Evolutionary conservation across 2,888 invertebrate genomes (phyloP).

Genomic region (Drosophila pseudotalamancana): DNA sequence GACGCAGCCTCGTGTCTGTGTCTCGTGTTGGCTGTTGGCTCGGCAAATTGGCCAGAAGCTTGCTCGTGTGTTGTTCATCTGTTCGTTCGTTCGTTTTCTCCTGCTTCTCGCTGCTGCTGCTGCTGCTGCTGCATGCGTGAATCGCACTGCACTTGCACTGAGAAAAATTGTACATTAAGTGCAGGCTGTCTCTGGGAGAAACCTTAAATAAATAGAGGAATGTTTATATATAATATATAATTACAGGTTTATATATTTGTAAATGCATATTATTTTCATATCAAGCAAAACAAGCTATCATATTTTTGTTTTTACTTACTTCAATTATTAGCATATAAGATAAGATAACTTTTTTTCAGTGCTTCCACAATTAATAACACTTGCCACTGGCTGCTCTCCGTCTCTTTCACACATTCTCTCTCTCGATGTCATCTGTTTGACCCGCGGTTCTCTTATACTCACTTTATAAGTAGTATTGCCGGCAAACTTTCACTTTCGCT

Average conservation of each 20-base stretch:
- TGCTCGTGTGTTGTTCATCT: slow-evolving; percentile 27
- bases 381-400: neutral
- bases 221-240: neutral
- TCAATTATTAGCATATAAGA: neutral
- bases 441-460: slow-evolving; percentile 46
- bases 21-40: slow-evolving; percentile 51
- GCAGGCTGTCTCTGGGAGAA: too few relatives aligned
- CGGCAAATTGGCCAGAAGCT: slow-evolving; percentile 63
- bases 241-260: neutral
- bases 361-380: slow-evolving; percentile 39
- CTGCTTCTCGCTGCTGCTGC: slow-evolving; percentile 9
- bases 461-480: slow-evolving; percentile 28
- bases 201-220: neutral
- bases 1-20: slow-evolving; percentile 54
- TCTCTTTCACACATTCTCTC: slow-evolving; percentile 3
- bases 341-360: neutral
- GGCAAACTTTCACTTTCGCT: slow-evolving; percentile 53
- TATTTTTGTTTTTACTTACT: neutral
- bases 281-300: too few relatives aligned
- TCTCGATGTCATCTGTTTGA: slow-evolving; percentile 29
- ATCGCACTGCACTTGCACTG: slow-evolving; percentile 55
- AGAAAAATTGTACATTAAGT: slow-evolving; percentile 8
- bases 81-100: slow-evolving; percentile 16
- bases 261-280: neutral
- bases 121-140: slow-evolving; percentile 34